A percentile compares a stretch with the other conserved stretches of the same genome.
Evolutionary conservation across 2,113 vertebrate genomes (phyloP).

Genomic region (Urocolius indicus): DNA sequence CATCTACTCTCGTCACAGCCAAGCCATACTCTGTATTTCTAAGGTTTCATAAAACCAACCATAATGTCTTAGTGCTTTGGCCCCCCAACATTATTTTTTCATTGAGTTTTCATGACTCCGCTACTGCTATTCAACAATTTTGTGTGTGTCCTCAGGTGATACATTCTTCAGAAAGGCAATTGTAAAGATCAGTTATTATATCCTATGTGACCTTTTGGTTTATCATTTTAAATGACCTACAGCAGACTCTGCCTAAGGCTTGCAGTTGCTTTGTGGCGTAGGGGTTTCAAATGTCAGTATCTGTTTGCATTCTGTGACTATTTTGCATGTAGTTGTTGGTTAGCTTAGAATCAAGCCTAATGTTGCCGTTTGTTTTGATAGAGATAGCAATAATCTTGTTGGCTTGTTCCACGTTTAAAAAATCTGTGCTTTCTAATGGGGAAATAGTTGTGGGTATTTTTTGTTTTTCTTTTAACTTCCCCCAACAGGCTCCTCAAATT

Average conservation of each 20-base stretch:
- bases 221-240: constrained; percentile 59
- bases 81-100: background rate
- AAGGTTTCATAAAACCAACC: background rate
- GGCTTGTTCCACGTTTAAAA: background rate
- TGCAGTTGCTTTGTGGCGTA: background rate
- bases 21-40: background rate
- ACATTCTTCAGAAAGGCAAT: constrained; percentile 38
- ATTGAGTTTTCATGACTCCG: background rate
- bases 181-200: constrained; percentile 20
- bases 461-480: background rate
- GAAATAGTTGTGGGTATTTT: background rate
- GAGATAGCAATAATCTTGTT: background rate
- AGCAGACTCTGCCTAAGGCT: background rate
- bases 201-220: constrained; percentile 20
- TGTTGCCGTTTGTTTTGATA: background rate
- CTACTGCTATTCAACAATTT: background rate
- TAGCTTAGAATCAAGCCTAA: background rate
- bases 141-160: background rate
- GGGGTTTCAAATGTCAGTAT: background rate
- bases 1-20: background rate
- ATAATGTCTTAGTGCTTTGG: background rate
- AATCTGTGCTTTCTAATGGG: background rate
- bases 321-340: background rate
- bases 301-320: background rate
- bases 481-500: background rate